Conservation (phyloP, 2,797 vertebrate genomes). For the Chiroxiphia lanceolata region DNA sequence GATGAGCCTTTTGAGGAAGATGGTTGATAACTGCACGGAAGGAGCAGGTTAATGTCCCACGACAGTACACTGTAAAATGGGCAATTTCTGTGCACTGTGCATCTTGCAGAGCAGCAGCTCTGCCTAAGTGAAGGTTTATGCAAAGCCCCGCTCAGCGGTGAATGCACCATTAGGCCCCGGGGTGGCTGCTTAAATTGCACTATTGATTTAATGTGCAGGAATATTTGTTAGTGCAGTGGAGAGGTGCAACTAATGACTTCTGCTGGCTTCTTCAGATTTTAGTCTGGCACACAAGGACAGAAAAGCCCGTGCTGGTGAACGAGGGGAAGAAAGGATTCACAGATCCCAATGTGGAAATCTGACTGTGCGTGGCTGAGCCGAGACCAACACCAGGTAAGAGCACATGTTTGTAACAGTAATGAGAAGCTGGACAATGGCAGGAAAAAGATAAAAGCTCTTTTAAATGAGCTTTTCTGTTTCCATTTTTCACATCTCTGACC, state of each 20-base stretch:
- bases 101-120: not conserved
- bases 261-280: constrained; percentile 84
- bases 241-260: constrained; percentile 38
- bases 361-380: constrained; percentile 57
- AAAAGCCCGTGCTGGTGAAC: constrained; percentile 96
- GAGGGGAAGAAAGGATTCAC: constrained; percentile 99
- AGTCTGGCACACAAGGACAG: constrained; percentile 98
- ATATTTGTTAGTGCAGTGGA: constrained; percentile 22
- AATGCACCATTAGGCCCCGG: constrained; percentile 30
- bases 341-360: constrained; percentile 96
- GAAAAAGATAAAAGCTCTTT: not conserved
- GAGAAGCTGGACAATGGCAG: not conserved
- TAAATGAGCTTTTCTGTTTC: not conserved
- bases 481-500: not conserved
- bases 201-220: constrained; percentile 48
- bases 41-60: constrained; percentile 52
- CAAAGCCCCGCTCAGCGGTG: constrained; percentile 10
- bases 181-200: constrained; percentile 31
- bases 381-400: constrained; percentile 28
- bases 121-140: constrained; percentile 26
- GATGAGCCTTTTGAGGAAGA: not conserved
- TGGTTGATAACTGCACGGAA: constrained; percentile 1
- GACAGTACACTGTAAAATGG: constrained; percentile 35
- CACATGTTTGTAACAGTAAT: fast-evolving
- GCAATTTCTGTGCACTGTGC: constrained; percentile 27